A percentile compares a stretch with the other conserved stretches of the same genome.
Evolutionary conservation across 2,888 invertebrate species (phyloP).

Genomic region (Drosophila infuscata): DNA sequence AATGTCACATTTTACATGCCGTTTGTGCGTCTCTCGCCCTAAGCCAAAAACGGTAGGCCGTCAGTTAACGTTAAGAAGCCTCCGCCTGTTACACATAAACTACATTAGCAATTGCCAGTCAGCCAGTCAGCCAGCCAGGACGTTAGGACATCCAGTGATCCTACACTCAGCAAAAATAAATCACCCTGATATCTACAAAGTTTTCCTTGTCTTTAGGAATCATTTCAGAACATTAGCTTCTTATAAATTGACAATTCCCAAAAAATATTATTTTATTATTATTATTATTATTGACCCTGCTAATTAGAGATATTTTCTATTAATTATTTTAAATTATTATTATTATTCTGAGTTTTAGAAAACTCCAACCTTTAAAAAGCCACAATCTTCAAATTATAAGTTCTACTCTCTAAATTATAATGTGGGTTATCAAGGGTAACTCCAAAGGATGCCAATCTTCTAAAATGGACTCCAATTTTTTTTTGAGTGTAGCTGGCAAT

Average conservation of each 20-base stretch:
- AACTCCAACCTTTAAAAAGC: no score
- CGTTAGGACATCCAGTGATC: not conserved
- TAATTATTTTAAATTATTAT: no score
- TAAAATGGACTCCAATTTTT: not conserved
- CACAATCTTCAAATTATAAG: no score
- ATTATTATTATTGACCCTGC: no score
- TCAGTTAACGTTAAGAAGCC: constrained; percentile 73
- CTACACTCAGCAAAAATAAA: not conserved
- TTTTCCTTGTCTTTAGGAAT: no score
- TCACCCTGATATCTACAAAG: not conserved
- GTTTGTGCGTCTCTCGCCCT: constrained; percentile 71
- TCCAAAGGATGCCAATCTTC: no score
- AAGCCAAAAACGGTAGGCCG: constrained; percentile 67
- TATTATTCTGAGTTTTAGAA: no score
- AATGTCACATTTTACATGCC: constrained; percentile 81
- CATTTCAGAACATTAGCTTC: no score
- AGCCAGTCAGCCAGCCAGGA: constrained; percentile 8
- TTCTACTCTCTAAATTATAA: not conserved
- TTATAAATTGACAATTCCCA: no score
- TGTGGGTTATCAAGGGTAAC: not conserved
- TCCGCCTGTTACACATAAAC: constrained; percentile 70
- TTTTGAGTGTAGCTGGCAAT: not conserved
- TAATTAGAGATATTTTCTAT: no score
- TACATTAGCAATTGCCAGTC: constrained; percentile 74
- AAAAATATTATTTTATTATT: no score